Base-by-base conservation (phyloP, 2,888 invertebrate genomes). In the Synanthedon tipuliformis region DNA sequence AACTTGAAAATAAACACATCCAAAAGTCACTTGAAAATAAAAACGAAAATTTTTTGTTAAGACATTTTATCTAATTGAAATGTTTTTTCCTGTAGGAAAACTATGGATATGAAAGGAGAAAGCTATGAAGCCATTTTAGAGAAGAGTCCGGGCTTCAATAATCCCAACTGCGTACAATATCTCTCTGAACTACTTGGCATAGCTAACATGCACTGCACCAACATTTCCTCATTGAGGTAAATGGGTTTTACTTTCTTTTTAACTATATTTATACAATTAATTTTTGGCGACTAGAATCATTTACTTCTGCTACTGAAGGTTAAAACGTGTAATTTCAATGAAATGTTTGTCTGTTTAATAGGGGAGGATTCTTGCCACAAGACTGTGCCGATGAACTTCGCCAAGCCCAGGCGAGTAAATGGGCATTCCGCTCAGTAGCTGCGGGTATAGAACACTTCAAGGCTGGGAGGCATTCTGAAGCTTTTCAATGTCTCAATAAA, bases 381-480 rank as follows among this genome's bases (percentile, higher is more conserved):
- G 96, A 97, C 68, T 95, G 93, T 80, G 94, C 95, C 45, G 90
- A 90, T 64, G 94, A 95, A 76, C 87, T 98, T 62, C 92, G 96
- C 56, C 95, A 95, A 81, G 91, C 93, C 12, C 97, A 98, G 84
- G 96, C 96, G 51, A 94, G 94, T 75, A 95, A 95, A 79, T 96
- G 96, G 95, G 97, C 97, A 1, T 95, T 96, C 81, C 92, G 95
- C 56, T 93, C 93, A 71, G 97, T 98, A 23, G 95, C 96, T n/a
- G 95, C 97, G 79, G 98, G 98, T 23, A 97, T 98, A 66, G 94
- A 95, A 71, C 94, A 95, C 84, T 97, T 97, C 85, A 98, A 98
- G 83, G 93, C 94, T 50, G 96, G 96, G 50, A 91, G 95, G 64
- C 96, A 96, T 78, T 93, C 95, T 0, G 98, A 98, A 88, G 98